Percentiles rank a stretch among this genome's conserved stretches.
These are phyloP conservation scores for Malachius bipustulatus DNA, from an alignment of 2,888 invertebrate species.

Conservation along the genomic window DNA sequence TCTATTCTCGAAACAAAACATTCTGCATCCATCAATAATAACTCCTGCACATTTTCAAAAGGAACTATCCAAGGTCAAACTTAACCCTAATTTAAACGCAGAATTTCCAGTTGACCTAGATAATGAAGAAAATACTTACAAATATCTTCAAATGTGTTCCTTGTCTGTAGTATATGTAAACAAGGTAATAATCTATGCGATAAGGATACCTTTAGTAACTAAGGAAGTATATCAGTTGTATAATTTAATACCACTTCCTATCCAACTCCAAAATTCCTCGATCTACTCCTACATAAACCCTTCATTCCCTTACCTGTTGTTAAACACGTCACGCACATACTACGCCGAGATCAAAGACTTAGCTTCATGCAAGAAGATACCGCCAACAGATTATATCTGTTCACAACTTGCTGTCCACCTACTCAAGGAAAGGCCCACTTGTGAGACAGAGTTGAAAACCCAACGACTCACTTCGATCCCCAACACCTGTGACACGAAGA, in stretches of 20 bases:
- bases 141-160: slow-evolving; percentile 10
- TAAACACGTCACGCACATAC: slow-evolving; percentile 9
- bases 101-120: slow-evolving; percentile 15
- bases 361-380: slow-evolving; percentile 7
- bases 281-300: slow-evolving; percentile 14
- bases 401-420: slow-evolving; percentile 5
- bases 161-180: slow-evolving; percentile 15
- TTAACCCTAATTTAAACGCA: slow-evolving; percentile 5
- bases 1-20: no score
- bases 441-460: slow-evolving; percentile 11
- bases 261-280: slow-evolving; percentile 4
- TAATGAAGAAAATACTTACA: slow-evolving; percentile 13
- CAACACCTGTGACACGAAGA: no score
- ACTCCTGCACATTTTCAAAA: slow-evolving; percentile 12
- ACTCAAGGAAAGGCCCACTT: slow-evolving; percentile 10
- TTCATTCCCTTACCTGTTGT: slow-evolving; percentile 9
- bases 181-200: slow-evolving; percentile 14
- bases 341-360: slow-evolving; percentile 11
- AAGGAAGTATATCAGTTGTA: slow-evolving; percentile 10
- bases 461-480: background rate
- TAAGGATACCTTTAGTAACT: slow-evolving; percentile 10
- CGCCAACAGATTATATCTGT: slow-evolving; percentile 7
- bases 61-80: slow-evolving; percentile 8
- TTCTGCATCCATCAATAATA: no score
- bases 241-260: slow-evolving; percentile 10